Conservation (phyloP, 2,888 invertebrate genomes). For the Taenaris catops region DNA sequence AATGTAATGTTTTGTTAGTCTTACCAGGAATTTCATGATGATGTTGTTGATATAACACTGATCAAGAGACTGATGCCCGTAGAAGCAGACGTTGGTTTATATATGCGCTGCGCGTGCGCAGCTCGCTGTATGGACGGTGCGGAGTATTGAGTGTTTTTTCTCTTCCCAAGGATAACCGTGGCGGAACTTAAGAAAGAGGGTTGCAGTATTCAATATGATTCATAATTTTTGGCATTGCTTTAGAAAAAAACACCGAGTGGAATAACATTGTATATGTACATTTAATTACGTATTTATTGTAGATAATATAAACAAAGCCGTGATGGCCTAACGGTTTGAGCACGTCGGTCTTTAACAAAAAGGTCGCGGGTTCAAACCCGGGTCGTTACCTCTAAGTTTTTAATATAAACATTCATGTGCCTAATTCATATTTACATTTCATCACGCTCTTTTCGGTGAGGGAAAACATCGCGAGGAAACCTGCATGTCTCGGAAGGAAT, state of each 20-base stretch:
- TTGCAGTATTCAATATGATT: conserved; percentile 8
- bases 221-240: background rate
- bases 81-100: conserved; percentile 37
- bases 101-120: conserved; percentile 33
- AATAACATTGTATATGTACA: background rate
- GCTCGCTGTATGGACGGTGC: conserved; percentile 24
- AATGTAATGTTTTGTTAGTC: conserved; percentile 22
- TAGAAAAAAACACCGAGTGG: background rate
- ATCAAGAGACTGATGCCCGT: conserved; percentile 45
- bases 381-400: too few species aligned
- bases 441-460: too few species aligned
- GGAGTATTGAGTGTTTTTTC: conserved; percentile 37
- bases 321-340: too few species aligned
- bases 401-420: too few species aligned
- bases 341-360: too few species aligned
- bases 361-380: too few species aligned
- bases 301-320: too few species aligned
- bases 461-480: too few species aligned
- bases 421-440: too few species aligned
- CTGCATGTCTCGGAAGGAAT: too few species aligned
- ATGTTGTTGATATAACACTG: conserved; percentile 31
- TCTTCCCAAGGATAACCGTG: conserved; percentile 38
- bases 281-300: background rate
- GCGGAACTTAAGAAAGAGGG: conserved; percentile 27
- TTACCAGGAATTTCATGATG: conserved; percentile 67